Evolutionary conservation across 2,113 vertebrate genomes (phyloP), one percentile per base, ranked within the genome.

Genomic region (Oncorhynchus masou): DNA sequence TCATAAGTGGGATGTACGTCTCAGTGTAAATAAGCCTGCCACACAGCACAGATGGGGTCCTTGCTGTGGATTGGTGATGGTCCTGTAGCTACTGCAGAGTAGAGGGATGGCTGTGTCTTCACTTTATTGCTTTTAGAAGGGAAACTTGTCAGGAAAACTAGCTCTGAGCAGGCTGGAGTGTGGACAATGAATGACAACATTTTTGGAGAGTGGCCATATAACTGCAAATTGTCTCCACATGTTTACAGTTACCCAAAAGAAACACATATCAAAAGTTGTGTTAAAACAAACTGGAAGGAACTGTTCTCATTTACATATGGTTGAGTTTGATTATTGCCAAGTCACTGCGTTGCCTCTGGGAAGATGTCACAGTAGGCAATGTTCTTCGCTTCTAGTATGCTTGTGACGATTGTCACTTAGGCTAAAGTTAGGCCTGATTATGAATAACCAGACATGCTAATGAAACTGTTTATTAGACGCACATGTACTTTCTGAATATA

Each of bases 1-100:
- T 85, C 75, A 83, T 88, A 79, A 75, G 5, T 68, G 66, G 77
- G 70, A 73, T 85, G 81, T 80, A 77, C 80, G 82, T 84, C 76
- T 75, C 57, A 79, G 81, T 84, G 85, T 87, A 88, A 91, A 92
- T 87, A 85, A 87, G 83, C 86, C 85, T 86, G 91, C 85, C 87
- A 76, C 71, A 84, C 70, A 76, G 88, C 86, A 85, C 81, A 85
- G 85, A 86, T 74, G 76, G 84, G 86, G 86, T 54, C 16, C 39
- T 45, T 54, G 12, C 51, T 72, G 71, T 62, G 71, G 77, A 71
- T 83, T 75, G 68, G 76, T 45, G 22, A 62, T 54, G 12, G 51
- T 54, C 51, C 12, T 54, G 51, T 54, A 54, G 51, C 51, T 45
- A 11, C 39, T 27, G 51, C 20, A 24, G 20, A 8, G 16, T 66